Percentiles rank a stretch among this genome's conserved stretches.
These are phyloP conservation scores for Lasius fuliginosus DNA, from an alignment of 2,888 invertebrate species.

Conservation along the genomic window DNA sequence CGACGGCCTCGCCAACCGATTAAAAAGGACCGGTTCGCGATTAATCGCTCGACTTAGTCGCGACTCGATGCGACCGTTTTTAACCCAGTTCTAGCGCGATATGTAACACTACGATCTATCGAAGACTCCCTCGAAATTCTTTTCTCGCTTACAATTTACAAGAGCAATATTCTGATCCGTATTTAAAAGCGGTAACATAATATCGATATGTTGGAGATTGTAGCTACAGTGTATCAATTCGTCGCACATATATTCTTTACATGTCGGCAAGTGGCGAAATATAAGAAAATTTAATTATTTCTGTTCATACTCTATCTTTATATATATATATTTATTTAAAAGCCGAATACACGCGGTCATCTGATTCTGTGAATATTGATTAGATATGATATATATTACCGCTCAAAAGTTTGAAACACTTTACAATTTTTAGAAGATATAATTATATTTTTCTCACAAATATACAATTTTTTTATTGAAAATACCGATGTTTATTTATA, in stretches of 20 bases:
- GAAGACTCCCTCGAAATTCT: neutral
- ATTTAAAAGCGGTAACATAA: neutral
- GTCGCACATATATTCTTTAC: neutral
- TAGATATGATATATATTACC: neutral
- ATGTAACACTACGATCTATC: slow-evolving; percentile 63
- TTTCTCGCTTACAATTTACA: neutral
- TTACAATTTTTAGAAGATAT: no score
- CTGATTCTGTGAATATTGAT: neutral
- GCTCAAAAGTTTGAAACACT: no score
- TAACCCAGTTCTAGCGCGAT: slow-evolving; percentile 69
- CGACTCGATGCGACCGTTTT: slow-evolving; percentile 64
- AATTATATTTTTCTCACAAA: no score
- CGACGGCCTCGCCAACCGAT: slow-evolving; percentile 51
- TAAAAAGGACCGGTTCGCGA: slow-evolving; percentile 73
- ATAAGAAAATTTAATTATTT: neutral
- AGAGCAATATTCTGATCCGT: neutral
- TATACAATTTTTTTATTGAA: no score
- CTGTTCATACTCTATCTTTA: neutral
- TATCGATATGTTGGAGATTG: neutral
- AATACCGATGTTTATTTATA: neutral
- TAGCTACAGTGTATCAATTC: neutral
- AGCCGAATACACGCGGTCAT: no score
- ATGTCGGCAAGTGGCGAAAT: neutral
- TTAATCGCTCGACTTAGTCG: slow-evolving; percentile 67
- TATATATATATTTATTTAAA: neutral